Conservation (phyloP, 2,113 vertebrate species). For the Myrmophylax atrothorax region DNA sequence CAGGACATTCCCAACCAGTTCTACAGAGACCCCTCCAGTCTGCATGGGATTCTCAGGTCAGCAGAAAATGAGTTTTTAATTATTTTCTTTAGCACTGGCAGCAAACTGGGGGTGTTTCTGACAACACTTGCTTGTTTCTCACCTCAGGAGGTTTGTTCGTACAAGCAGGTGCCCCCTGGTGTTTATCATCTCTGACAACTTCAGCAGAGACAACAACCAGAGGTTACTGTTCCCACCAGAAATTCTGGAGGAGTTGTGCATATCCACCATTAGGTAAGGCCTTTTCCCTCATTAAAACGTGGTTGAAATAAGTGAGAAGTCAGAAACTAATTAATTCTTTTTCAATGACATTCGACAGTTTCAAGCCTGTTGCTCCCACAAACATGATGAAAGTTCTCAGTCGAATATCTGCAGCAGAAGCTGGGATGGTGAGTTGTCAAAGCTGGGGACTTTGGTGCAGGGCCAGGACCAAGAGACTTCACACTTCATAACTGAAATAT, state of each 20-base stretch:
- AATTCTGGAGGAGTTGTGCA: slow-evolving; percentile 83
- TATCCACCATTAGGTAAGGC: slow-evolving; percentile 85
- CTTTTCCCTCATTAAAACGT: neutral
- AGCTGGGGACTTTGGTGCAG: neutral
- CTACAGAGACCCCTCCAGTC: slow-evolving; percentile 84
- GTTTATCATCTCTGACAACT: slow-evolving; percentile 89
- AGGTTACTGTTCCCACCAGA: slow-evolving; percentile 85
- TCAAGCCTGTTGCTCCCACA: slow-evolving; percentile 94
- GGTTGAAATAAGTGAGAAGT: neutral
- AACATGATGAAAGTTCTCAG: slow-evolving; percentile 90
- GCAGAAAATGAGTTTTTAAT: slow-evolving; percentile 8
- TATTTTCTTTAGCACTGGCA: neutral
- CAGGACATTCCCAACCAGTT: slow-evolving; percentile 97
- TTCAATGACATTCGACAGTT: slow-evolving; percentile 76
- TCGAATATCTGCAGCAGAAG: slow-evolving; percentile 82
- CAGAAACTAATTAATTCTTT: neutral
- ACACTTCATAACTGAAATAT: neutral
- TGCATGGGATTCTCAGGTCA: slow-evolving; percentile 92
- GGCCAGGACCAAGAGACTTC: neutral
- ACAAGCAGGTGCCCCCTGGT: slow-evolving; percentile 85
- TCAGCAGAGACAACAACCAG: slow-evolving; percentile 85
- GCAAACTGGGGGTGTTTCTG: neutral
- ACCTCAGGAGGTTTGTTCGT: slow-evolving; percentile 81
- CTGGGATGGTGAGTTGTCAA: slow-evolving; percentile 78
- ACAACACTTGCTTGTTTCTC: neutral